phyloP scores from a whole-genome alignment of 2,797 vertebrate genomes.

The Uromys caudimaculatus region DNA sequence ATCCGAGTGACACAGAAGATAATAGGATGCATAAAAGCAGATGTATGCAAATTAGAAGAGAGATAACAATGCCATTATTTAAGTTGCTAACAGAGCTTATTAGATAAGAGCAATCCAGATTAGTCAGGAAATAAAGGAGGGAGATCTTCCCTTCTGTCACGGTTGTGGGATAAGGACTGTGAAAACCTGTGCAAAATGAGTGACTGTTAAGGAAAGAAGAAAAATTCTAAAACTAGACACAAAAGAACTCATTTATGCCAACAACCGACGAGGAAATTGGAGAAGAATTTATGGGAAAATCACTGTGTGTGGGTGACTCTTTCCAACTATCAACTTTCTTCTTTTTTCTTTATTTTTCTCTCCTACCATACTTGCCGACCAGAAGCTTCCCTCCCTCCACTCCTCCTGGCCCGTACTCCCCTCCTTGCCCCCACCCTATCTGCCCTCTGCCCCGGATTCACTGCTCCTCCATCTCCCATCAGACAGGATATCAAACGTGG shows the following conservation, averaged over 20 bases:
- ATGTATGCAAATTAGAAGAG: constrained; percentile 23
- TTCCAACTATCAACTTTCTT: background rate
- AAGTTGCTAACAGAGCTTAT: constrained; percentile 22
- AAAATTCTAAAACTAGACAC: constrained; percentile 14
- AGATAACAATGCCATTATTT: constrained; percentile 34
- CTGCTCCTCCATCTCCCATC: background rate
- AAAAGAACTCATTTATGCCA: background rate
- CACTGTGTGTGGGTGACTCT: background rate
- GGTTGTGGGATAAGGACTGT: background rate
- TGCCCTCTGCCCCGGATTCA: background rate
- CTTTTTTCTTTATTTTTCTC: background rate
- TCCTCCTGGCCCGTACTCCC: background rate
- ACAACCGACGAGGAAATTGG: background rate
- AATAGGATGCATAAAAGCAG: background rate
- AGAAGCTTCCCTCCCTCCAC: background rate
- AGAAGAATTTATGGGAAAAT: background rate
- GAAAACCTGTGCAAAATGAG: constrained; percentile 4
- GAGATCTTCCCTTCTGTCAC: background rate
- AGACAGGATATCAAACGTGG: no score
- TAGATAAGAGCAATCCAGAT: background rate
- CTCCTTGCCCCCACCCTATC: no score
- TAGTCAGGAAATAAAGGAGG: constrained; percentile 49
- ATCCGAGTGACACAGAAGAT: constrained; percentile 9
- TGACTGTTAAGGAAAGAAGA: constrained; percentile 37
- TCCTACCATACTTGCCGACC: background rate